These are phyloP conservation scores for Pangasius djambal DNA, from an alignment of 2,797 vertebrate genomes.

Conservation along the genomic window DNA sequence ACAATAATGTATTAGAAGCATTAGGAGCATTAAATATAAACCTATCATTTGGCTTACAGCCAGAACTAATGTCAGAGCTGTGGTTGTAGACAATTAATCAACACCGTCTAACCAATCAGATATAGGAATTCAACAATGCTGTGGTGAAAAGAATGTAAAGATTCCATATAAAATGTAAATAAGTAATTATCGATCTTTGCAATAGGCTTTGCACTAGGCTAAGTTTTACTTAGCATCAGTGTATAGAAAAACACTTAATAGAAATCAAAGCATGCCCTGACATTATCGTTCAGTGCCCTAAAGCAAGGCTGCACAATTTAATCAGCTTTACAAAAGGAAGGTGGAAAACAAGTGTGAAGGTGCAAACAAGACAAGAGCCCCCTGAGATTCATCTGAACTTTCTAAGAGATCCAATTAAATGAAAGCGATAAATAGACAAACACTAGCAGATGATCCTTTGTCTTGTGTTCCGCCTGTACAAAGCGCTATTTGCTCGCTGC, in stretches of 20 bases:
- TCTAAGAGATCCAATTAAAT: conserved; percentile 74
- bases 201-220: neutral
- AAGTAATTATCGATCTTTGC: neutral
- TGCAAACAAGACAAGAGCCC: conserved; percentile 53
- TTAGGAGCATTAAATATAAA: neutral
- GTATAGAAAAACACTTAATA: conserved; percentile 37
- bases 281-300: conserved; percentile 54
- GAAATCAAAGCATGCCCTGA: conserved; percentile 58
- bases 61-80: neutral
- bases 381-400: conserved; percentile 67
- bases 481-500: conserved; percentile 56
- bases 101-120: neutral
- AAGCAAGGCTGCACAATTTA: conserved; percentile 59
- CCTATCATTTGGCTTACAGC: neutral
- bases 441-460: conserved; percentile 55
- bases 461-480: conserved; percentile 54
- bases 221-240: conserved; percentile 37
- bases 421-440: conserved; percentile 63
- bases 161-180: neutral
- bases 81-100: neutral
- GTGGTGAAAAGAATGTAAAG: neutral
- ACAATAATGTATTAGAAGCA: neutral
- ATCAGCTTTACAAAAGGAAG: conserved; percentile 59
- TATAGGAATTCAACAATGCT: neutral
- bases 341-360: conserved; percentile 55